A percentile compares a stretch with the other conserved stretches of the same genome.
Evolutionary conservation across 1,140 invertebrate genomes (phyloP).

Genomic region (Drosophila littoralis): DNA sequence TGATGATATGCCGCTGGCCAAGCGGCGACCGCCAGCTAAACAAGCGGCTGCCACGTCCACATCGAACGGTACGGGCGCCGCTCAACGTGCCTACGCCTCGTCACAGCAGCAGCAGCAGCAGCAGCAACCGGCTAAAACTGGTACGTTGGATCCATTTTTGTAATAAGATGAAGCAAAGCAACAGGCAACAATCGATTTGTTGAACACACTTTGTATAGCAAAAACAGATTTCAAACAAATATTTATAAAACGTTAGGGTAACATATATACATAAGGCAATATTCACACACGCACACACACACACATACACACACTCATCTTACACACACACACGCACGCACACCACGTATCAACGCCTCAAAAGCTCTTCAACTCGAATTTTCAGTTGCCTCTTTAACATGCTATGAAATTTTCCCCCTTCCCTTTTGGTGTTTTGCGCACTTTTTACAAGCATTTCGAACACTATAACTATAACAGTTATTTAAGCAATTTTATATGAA

Average conservation of each 20-base stretch:
- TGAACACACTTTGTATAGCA: conserved; percentile 49
- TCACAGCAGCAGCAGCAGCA: conserved; percentile 63
- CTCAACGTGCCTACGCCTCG: conserved; percentile 70
- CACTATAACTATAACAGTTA: no score
- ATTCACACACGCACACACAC: conserved; percentile 20
- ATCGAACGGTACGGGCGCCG: conserved; percentile 65
- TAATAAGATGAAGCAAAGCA: conserved; percentile 59
- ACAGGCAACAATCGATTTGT: conserved; percentile 38
- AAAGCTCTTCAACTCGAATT: background rate
- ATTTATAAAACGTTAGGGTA: conserved; percentile 58
- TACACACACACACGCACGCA: conserved; percentile 14
- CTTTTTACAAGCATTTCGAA: background rate
- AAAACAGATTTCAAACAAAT: conserved; percentile 30
- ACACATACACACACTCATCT: conserved; percentile 31
- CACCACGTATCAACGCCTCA: background rate
- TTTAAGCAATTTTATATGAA: background rate
- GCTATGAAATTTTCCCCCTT: background rate
- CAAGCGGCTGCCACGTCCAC: conserved; percentile 72
- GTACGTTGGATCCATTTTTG: conserved; percentile 84
- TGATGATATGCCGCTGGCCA: conserved; percentile 84
- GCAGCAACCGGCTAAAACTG: conserved; percentile 61
- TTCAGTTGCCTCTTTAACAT: conserved; percentile 8
- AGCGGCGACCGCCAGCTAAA: conserved; percentile 75
- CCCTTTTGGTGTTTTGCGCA: background rate
- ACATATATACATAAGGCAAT: conserved; percentile 40